Evolutionary conservation across 2,888 invertebrate genomes (phyloP), one percentile per base, ranked within the genome.

Genomic region (Himalopsyche japonica): DNA sequence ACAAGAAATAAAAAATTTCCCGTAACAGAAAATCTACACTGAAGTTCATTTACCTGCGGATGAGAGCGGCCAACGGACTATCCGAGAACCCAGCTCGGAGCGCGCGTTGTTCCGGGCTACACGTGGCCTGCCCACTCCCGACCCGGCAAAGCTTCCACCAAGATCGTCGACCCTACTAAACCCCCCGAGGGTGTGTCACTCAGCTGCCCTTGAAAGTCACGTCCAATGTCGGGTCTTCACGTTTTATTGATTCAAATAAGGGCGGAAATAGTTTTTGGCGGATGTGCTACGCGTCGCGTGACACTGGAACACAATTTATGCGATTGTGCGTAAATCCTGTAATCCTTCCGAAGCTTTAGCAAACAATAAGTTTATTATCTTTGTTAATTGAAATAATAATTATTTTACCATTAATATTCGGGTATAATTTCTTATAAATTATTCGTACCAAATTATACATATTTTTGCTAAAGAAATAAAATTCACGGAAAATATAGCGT

Each of bases 141-240:
- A 32, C 76, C 81, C 48, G 32, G 48, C 47, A 18, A 79, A 48
- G 48, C 20, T 77, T 49, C 78, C 37, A 49, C 78, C 37, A 49
- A 78, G 82, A 78, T 57, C 82, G 82, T 78, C 79, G 82, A 82
- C 82, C 78, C 78, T 49, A 47, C 57, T 30, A 76, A 30, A 78
- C 43, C 76, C n/a, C 24, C 15, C 77, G 43, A 34, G 77, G 37
- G 43, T 43, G 57, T 82, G 82, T 78, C 78, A 82, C 79, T 82
- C 82, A 18, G 24, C 37, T 82, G 79, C 78, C 78, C 82, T 82
- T 82, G 82, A 82, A 57, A 27, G 32, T 37, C 34, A 43, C 77
- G 43, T 43, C 77, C 77, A 34, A 77, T 37, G 34, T 77, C 77
- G 43, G 77, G 32, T 34, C 77, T 34, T 70, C 70, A 70, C 70